Base-by-base conservation (phyloP, 1,140 invertebrate species). In the Macrobrachium rosenbergii region DNA sequence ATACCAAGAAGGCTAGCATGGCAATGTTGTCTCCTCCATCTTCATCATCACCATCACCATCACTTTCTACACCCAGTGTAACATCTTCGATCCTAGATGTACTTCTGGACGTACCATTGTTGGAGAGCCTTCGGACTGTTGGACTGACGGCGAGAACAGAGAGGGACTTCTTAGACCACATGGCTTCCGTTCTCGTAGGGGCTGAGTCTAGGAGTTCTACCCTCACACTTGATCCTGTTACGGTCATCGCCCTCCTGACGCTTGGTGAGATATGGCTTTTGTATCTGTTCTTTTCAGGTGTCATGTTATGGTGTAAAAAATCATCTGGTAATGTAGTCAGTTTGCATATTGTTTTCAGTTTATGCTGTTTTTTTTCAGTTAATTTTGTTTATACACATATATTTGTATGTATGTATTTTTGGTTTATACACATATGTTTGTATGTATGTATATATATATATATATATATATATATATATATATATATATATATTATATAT, bases 171-270 rank as follows among this genome's bases (percentile, higher is more conserved):
- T 45, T 89, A 59, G 83, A 89, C 19, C 77, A 86, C 60, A 8
- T 89, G 77, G 59, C 82, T 16, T 37, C 64, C 14, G 83, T 85
- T 17, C 60, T 89, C 52, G 28, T 79, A 10, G 83, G 78, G 19
- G 78, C 64, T n/a, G 79, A 86, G 59, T 63, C 43, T 0, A 63
- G 83, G 16, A 75, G 82, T 19, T 73, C 82, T 5, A 82, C 82
- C 5, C 88, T 89, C 62, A 89, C 88, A 23, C 83, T 89, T 16
- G 88, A 89, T 43, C 88, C 88, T 21, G 88, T 89, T 19, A 89
- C 88, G 45, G 76, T 84, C 78, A 89, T 89, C 28, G 83, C 88
- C 17, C 88, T 89, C 16, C 69, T 89, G 60, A 89, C 88, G 5
- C 83, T 89, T 7, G 88, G 88, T 89, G 72, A 12, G 83, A 69